Evolutionary conservation across 2,888 invertebrate species (phyloP).

Genomic region (Piscicola geometra): DNA sequence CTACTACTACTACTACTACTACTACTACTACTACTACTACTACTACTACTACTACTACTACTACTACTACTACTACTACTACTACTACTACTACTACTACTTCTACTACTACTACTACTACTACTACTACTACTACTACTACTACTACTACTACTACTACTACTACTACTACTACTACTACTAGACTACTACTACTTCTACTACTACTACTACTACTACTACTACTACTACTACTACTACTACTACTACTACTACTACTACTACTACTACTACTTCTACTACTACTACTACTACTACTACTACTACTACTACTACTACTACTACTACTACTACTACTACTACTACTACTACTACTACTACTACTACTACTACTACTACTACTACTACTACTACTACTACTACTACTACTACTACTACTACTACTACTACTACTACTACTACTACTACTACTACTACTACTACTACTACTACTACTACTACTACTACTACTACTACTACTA

Average conservation of each 20-base stretch:
- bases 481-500: conserved; percentile 29
- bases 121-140: background rate
- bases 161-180: conserved; percentile 15
- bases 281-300: background rate
- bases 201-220: no score
- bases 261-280: background rate
- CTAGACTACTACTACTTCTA: no score
- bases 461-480: conserved; percentile 27
- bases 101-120: background rate
- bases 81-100: conserved; percentile 13
- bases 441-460: background rate
- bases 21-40: background rate
- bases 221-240: no score
- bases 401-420: no score
- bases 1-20: no score
- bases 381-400: conserved; percentile 11
- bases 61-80: background rate
- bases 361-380: background rate
- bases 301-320: conserved; percentile 13
- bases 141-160: background rate
- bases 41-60: background rate
- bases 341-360: background rate
- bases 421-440: no score
- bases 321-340: background rate
- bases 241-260: background rate